These are phyloP conservation scores for Chelonia mydas DNA, from an alignment of 2,797 vertebrate species.

Conservation along the genomic window DNA sequence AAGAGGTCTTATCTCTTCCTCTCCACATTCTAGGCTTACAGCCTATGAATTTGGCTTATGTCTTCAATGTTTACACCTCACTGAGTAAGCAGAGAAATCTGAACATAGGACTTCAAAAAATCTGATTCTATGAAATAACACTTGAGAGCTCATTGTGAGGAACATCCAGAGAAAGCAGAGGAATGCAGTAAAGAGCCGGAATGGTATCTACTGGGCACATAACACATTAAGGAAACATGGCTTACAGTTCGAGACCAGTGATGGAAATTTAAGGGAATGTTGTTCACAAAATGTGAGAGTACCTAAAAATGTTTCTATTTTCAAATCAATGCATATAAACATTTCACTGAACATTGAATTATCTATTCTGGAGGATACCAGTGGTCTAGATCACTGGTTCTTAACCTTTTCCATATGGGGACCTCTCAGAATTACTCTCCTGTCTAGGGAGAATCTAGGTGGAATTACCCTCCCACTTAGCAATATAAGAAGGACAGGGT, in stretches of 20 bases:
- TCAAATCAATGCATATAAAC: neutral
- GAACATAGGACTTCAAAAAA: conserved; percentile 63
- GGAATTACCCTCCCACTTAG: neutral
- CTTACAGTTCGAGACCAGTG: neutral
- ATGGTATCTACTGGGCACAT: neutral
- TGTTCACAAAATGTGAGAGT: neutral
- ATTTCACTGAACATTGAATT: neutral
- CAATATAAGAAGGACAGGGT: neutral
- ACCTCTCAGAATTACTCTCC: neutral
- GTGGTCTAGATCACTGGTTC: neutral
- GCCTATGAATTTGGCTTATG: conserved; percentile 42
- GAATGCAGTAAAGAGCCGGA: neutral
- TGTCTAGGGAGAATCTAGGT: neutral
- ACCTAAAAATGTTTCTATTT: conserved; percentile 9
- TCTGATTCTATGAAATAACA: conserved; percentile 39
- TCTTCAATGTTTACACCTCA: conserved; percentile 51
- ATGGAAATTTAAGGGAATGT: conserved; percentile 52
- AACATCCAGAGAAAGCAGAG: conserved; percentile 32
- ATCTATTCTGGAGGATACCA: neutral
- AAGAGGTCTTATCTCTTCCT: conserved; percentile 50
- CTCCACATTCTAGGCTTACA: neutral
- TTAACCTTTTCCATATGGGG: neutral
- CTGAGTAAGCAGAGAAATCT: conserved; percentile 63
- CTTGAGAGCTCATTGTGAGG: neutral
- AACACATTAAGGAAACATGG: conserved; percentile 5